Percentiles rank a stretch among this genome's conserved stretches.
These are phyloP conservation scores for Eupithecia exiguata DNA, from an alignment of 2,888 invertebrate species.

Conservation along the genomic window DNA sequence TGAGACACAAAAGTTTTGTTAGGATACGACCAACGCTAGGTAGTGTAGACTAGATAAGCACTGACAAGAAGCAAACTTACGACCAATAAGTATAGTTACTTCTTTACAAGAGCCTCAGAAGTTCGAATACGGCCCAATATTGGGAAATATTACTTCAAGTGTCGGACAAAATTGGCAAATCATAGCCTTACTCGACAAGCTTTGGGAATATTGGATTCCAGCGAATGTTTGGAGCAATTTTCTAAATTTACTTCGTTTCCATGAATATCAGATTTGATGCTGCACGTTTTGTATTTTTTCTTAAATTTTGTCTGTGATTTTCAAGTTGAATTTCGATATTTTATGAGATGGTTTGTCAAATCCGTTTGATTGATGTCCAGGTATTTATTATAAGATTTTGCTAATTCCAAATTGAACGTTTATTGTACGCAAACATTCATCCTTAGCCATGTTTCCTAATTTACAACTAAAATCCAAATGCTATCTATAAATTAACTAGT, in stretches of 20 bases:
- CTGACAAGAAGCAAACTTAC: background rate
- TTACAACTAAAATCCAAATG: too few species aligned
- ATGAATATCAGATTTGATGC: constrained; percentile 39
- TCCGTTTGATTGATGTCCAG: background rate
- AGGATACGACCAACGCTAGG: background rate
- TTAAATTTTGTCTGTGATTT: background rate
- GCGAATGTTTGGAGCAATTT: constrained; percentile 49
- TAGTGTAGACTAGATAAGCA: background rate
- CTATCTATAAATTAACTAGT: too few species aligned
- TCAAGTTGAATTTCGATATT: background rate
- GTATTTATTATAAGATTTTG: background rate
- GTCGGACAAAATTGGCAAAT: constrained; percentile 66
- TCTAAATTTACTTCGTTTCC: constrained; percentile 44
- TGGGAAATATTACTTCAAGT: constrained; percentile 60
- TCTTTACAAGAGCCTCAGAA: background rate
- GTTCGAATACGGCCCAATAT: constrained; percentile 45
- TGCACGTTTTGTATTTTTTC: background rate
- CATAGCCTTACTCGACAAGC: constrained; percentile 54
- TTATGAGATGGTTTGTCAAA: background rate
- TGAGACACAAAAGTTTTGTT: background rate
- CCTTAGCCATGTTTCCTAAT: too few species aligned
- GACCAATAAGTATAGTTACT: background rate
- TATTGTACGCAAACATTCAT: too few species aligned
- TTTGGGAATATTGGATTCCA: constrained; percentile 52
- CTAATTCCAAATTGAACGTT: background rate